Conservation (phyloP, 2,113 vertebrate species). For the Ammodytes marinus region DNA sequence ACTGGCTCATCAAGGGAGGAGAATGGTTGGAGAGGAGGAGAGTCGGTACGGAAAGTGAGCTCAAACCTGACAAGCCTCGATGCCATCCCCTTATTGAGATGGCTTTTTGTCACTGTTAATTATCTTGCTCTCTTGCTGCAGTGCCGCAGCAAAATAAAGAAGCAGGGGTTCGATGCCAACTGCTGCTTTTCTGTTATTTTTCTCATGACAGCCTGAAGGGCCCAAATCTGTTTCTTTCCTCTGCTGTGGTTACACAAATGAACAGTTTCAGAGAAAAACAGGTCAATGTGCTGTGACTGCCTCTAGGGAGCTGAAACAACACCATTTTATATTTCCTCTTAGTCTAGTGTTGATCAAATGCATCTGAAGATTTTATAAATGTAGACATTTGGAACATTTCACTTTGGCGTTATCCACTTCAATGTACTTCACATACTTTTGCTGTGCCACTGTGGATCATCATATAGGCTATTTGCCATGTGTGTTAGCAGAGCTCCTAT, state of each 20-base stretch:
- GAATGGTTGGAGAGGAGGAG: constrained; percentile 21
- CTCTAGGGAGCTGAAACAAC: constrained; percentile 57
- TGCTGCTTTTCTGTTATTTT: constrained; percentile 48
- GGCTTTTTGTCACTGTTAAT: constrained; percentile 81
- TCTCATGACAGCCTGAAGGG: constrained; percentile 62
- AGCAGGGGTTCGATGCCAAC: constrained; percentile 61
- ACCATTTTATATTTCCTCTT: constrained; percentile 31
- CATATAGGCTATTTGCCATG: neutral
- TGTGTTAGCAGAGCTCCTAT: constrained; percentile 23
- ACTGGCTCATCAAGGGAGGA: constrained; percentile 42
- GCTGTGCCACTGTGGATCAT: neutral
- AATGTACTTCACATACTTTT: neutral
- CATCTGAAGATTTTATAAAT: constrained; percentile 16
- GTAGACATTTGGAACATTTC: constrained; percentile 32
- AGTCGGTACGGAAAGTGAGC: constrained; percentile 42
- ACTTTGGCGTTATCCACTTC: constrained; percentile 6
- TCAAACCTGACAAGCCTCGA: constrained; percentile 61
- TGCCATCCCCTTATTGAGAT: constrained; percentile 68
- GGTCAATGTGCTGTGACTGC: constrained; percentile 72
- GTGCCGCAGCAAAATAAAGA: constrained; percentile 47
- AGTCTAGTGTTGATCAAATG: constrained; percentile 18
- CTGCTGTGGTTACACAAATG: constrained; percentile 63
- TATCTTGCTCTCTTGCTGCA: constrained; percentile 67
- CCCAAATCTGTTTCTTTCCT: constrained; percentile 37
- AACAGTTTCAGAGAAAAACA: constrained; percentile 75